Evolutionary conservation across 1,140 invertebrate species (phyloP).

Genomic region (Pentalonia nigronervosa): DNA sequence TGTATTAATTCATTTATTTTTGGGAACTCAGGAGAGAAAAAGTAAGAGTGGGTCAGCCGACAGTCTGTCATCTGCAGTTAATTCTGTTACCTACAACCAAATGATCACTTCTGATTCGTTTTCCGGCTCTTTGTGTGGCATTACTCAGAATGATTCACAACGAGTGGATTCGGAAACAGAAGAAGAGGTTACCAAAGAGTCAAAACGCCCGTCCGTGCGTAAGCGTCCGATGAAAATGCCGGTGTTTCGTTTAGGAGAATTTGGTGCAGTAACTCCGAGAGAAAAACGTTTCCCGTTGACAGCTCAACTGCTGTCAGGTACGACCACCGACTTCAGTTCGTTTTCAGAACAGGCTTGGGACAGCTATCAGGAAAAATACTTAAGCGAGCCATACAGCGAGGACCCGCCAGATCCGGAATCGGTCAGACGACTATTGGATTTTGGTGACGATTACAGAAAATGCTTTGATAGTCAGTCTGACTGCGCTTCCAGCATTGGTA

Average conservation of each 20-base stretch:
- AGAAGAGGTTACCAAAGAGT: slow-evolving; percentile 63
- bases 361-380: slow-evolving; percentile 83
- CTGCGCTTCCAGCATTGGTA: slow-evolving; percentile 77
- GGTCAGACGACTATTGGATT: slow-evolving; percentile 80
- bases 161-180: slow-evolving; percentile 65
- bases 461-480: slow-evolving; percentile 88
- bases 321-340: slow-evolving; percentile 71
- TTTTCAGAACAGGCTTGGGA: slow-evolving; percentile 83
- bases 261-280: slow-evolving; percentile 66
- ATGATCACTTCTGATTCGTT: slow-evolving; percentile 68
- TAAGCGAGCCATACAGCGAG: slow-evolving; percentile 90
- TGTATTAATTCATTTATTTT: slow-evolving; percentile 34
- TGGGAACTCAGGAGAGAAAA: slow-evolving; percentile 65
- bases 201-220: slow-evolving; percentile 45
- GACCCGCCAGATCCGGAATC: slow-evolving; percentile 83
- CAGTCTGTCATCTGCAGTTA: slow-evolving; percentile 61
- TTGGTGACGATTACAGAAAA: slow-evolving; percentile 89
- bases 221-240: slow-evolving; percentile 62
- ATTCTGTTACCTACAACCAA: slow-evolving; percentile 28
- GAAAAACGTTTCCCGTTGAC: slow-evolving; percentile 61
- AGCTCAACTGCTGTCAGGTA: slow-evolving; percentile 30
- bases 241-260: slow-evolving; percentile 68
- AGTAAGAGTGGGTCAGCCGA: slow-evolving; percentile 71
- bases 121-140: slow-evolving; percentile 65
- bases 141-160: slow-evolving; percentile 61